Conservation (phyloP, 2,888 invertebrate species). For the Sphecodes monilicornis region DNA sequence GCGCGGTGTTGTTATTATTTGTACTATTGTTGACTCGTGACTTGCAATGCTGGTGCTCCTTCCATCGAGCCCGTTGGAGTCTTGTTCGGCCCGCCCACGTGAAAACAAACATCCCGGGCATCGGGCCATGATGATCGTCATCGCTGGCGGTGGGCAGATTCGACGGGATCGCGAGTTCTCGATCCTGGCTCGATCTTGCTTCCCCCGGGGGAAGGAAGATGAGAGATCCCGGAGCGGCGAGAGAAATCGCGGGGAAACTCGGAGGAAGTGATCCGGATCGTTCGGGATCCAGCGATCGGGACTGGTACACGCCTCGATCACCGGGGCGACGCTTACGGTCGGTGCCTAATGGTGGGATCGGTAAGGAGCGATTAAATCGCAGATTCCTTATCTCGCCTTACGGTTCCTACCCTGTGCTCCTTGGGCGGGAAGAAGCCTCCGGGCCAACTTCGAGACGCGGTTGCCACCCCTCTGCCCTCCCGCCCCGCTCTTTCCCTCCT, state of each 20-base stretch:
- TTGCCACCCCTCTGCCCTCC: conserved; percentile 12
- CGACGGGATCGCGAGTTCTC: conserved; percentile 2
- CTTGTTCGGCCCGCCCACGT: conserved; percentile 78
- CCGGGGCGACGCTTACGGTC: conserved; percentile 38
- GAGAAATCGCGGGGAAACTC: conserved; percentile 6
- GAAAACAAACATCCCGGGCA: conserved; percentile 79
- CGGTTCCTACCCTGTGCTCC: conserved; percentile 68
- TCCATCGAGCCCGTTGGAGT: conserved; percentile 62
- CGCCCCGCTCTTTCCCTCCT: background rate
- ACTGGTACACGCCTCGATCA: conserved; percentile 30
- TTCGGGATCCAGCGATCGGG: conserved; percentile 16
- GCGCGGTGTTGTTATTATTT: conserved; percentile 82
- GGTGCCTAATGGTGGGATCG: conserved; percentile 74
- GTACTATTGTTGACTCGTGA: conserved; percentile 84
- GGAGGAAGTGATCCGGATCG: conserved; percentile 2
- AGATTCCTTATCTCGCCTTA: conserved; percentile 73
- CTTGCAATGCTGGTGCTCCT: conserved; percentile 82
- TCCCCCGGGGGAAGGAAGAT: background rate
- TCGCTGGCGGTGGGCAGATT: conserved; percentile 10
- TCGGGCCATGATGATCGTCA: conserved; percentile 54
- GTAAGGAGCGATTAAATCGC: conserved; percentile 76
- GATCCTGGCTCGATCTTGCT: background rate
- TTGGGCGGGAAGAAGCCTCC: conserved; percentile 74
- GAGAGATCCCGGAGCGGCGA: conserved; percentile 4
- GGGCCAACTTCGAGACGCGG: conserved; percentile 68